Evolutionary conservation across 2,113 vertebrate genomes (phyloP), one percentile per base, ranked within the genome.

Genomic region (Hyaena hyaena): DNA sequence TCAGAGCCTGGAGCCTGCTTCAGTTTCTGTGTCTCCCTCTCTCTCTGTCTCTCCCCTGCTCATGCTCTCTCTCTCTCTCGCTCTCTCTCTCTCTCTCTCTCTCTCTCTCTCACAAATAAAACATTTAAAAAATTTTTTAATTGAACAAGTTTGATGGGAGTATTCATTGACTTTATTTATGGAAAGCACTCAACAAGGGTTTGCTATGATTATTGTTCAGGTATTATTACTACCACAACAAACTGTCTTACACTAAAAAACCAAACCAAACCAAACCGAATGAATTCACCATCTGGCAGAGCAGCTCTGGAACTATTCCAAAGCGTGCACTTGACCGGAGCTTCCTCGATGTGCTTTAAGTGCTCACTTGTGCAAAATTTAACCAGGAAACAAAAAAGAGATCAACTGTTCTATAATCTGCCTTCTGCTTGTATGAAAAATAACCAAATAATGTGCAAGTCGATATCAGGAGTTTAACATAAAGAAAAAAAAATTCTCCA

Each of bases 361-460:
- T n/a, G 71, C 10, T 91, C 39, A 43, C 31, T 66, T 80, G 66
- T 45, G 58, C 76, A 94, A 94, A 97, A 93, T 55, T 48, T 61
- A 82, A 74, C 76, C 23, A 91, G 43, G 35, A 68, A 69, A 87
- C 16, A 58, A 50, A 65, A 84, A 71, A 89, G 55, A 39, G 48
- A 58, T 1, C 53, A 83, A 43, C 9, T 71, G 5, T 96, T 92
- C 90, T 65, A 90, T 81, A 68, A 77, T 66, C 55, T 95, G 48
- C 63, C 45, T 16, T 83, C 69, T 80, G 39, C 92, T 79, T 84
- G 4, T 12, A 33, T 45, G 68, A 94, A 48, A 97, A 95, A 55
- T 55, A 96, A 79, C 10, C 79, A 90, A 96, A 73, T 7, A 71
- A 43, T 33, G 15, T 15, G 10, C 39, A 84, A 85, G 31, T 12